Evolutionary conservation across 2,113 vertebrate genomes (phyloP).

Genomic region (Stegostoma tigrinum): DNA sequence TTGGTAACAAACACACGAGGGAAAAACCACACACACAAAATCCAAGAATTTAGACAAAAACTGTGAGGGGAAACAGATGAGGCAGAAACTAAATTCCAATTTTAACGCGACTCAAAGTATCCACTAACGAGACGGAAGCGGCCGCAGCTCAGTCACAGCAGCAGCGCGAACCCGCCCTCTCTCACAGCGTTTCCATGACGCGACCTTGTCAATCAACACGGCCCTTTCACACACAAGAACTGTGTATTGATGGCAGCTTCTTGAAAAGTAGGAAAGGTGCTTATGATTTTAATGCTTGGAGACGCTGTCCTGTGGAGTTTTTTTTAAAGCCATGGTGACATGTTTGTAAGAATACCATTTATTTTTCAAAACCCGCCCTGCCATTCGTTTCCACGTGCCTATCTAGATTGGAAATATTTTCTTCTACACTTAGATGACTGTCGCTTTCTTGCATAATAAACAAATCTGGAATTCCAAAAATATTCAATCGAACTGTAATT

Average conservation of each 20-base stretch:
- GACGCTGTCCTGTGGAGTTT: neutral
- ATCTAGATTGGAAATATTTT: neutral
- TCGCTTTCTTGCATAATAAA: neutral
- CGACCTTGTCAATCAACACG: neutral
- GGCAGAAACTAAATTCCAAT: neutral
- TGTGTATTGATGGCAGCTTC: neutral
- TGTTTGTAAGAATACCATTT: neutral
- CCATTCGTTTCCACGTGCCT: neutral
- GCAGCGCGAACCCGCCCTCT: neutral
- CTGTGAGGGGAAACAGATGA: neutral
- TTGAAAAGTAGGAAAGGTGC: neutral
- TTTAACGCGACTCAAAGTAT: neutral
- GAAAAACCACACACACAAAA: too few relatives aligned
- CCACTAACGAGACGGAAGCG: neutral
- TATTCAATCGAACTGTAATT: neutral
- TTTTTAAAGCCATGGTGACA: neutral
- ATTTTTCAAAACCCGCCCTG: neutral
- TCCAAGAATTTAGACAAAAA: too few relatives aligned
- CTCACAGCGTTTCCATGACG: neutral
- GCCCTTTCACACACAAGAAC: neutral
- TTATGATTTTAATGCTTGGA: neutral
- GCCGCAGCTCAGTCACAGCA: neutral
- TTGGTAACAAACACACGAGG: neutral
- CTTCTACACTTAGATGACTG: neutral
- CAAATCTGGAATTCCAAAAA: neutral